Percentiles rank a stretch among this genome's conserved stretches.
phyloP scores from a whole-genome alignment of 2,888 invertebrate genomes.

The Allygus modestus region DNA sequence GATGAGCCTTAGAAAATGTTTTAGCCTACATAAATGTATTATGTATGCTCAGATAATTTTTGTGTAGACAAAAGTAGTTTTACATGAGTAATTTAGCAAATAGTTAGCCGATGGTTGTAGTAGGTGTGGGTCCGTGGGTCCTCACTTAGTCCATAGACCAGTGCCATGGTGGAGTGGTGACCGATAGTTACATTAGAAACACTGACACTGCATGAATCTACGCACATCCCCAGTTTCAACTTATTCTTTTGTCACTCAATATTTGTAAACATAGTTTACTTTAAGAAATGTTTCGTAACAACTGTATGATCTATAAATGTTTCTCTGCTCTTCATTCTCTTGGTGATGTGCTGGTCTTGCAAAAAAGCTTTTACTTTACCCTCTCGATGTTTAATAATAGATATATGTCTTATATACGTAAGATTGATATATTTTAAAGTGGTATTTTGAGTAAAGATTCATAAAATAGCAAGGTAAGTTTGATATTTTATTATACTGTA shows the following conservation, averaged over 20 bases:
- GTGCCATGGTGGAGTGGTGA: constrained; percentile 53
- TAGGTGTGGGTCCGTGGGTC: constrained; percentile 1
- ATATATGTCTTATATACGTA: too few species aligned
- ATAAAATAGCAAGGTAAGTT: too few species aligned
- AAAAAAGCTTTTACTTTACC: constrained; percentile 10
- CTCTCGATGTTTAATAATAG: background rate
- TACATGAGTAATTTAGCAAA: background rate
- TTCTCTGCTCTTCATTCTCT: background rate
- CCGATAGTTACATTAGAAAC: constrained; percentile 31
- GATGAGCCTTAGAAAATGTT: background rate
- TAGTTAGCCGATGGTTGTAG: background rate
- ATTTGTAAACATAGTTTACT: background rate
- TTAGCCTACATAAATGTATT: background rate
- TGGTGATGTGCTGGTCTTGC: constrained; percentile 31
- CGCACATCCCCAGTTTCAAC: constrained; percentile 14
- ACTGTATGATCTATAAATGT: background rate
- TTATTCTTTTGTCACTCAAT: background rate
- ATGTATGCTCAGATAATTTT: background rate
- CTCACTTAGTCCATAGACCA: background rate
- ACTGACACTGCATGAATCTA: constrained; percentile 25
- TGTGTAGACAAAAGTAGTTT: background rate
- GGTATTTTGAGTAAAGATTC: too few species aligned
- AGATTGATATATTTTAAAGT: too few species aligned
- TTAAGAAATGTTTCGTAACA: background rate
- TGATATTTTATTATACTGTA: too few species aligned